Evolutionary conservation across 2,113 vertebrate genomes (phyloP).

Genomic region (Erpornis zantholeuca): DNA sequence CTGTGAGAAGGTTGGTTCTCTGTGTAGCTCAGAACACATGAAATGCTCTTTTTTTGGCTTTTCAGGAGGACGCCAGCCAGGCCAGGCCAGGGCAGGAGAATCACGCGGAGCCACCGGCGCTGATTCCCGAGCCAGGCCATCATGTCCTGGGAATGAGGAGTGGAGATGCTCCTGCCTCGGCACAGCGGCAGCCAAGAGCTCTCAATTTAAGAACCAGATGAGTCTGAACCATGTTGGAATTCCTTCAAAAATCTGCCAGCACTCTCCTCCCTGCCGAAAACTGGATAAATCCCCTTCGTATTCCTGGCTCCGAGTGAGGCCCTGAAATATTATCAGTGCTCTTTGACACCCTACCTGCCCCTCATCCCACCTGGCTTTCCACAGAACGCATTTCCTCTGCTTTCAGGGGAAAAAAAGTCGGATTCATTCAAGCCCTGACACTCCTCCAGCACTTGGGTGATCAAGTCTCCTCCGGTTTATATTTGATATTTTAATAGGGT

Average conservation of each 20-base stretch:
- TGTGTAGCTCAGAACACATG: not conserved
- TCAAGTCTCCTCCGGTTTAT: not conserved
- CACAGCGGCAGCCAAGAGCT: constrained; percentile 1
- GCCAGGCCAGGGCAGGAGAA: not conserved
- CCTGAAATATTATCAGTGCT: constrained; percentile 50
- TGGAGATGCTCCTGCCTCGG: constrained; percentile 3
- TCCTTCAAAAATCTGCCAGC: constrained; percentile 59
- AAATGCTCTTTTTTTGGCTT: not conserved
- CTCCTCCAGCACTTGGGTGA: not conserved
- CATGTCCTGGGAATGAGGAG: not conserved
- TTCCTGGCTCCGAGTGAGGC: not conserved
- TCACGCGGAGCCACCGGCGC: not conserved
- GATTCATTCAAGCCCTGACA: not conserved
- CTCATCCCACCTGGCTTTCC: constrained; percentile 23
- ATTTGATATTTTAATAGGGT: constrained; percentile 44
- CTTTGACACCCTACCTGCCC: constrained; percentile 35
- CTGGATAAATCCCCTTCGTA: not conserved
- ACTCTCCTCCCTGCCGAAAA: not conserved
- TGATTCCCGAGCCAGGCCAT: not conserved
- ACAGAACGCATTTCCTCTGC: constrained; percentile 17
- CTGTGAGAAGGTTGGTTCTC: not conserved
- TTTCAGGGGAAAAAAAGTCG: not conserved
- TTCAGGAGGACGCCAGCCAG: not conserved
- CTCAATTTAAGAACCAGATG: constrained; percentile 55
- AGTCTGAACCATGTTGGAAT: not conserved